Base-by-base conservation (phyloP, 1,140 invertebrate species). In the Macrobrachium rosenbergii region DNA sequence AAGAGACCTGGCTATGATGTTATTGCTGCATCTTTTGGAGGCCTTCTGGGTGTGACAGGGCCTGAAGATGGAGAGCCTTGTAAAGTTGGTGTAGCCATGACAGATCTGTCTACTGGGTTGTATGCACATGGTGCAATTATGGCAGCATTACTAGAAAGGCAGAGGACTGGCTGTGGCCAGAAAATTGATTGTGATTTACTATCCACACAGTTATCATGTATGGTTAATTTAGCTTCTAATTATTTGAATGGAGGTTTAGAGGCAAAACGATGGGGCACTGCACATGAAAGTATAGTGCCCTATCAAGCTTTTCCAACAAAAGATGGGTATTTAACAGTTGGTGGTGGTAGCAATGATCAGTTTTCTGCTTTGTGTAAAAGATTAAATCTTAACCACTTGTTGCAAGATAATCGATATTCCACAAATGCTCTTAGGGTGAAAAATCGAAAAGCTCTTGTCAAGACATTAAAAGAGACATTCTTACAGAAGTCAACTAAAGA, bases 51-150 rank as follows among this genome's bases (percentile, higher is more conserved):
- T 91, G 96, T 98, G 23, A 99, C 98, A 0, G 98, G 98, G 0
- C 94, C 95, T 23, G 93, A 94, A 90, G 92, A 95, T 91, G 97
- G 97, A 8, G 94, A 95, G 52, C 98, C 98, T 0, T 97, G 96
- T 89, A 99, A 99, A 92, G 94, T 96, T 87, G 98, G 98, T 12
- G 97, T 99, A 2, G 97, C 98, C 0, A 94, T 99, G 88, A 99
- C 97, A 0, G 98, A 99, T 92, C 90, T 99, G 67, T 94, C 96
- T 0, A 99, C 98, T 0, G 98, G 98, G 0, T 92, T 99, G 2
- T 98, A 98, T 92, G 97, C 97, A 10, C 96, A 98, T 92, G 97
- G 97, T n/a, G 97, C 98, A 0, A 99, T 99, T 77, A 93, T 99
- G 92, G 96, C 98, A 19, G 98, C 98, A 5, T 91, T 99, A 14